These are phyloP conservation scores for Danio choprae DNA, from an alignment of 2,797 vertebrate species.

Conservation along the genomic window DNA sequence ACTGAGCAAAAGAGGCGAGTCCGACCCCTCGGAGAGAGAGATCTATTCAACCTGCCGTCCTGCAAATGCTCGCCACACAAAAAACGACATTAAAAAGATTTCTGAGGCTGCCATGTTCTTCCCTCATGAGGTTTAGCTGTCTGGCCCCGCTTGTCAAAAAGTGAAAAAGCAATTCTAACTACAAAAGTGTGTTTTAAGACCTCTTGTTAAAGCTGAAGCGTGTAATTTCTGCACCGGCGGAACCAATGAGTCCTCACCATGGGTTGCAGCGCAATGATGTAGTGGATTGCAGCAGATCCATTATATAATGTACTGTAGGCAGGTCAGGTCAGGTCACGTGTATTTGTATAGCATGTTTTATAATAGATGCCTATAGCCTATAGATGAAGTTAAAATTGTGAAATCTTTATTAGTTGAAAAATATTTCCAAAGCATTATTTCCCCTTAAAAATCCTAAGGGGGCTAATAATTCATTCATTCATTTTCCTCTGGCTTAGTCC, in stretches of 20 bases:
- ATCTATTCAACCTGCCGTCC: slow-evolving; percentile 25
- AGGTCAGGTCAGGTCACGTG: neutral
- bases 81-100: slow-evolving; percentile 31
- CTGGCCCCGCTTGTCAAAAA: slow-evolving; percentile 18
- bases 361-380: too few relatives aligned
- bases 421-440: too few relatives aligned
- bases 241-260: neutral
- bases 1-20: slow-evolving; percentile 4
- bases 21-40: slow-evolving; percentile 46
- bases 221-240: neutral
- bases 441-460: too few relatives aligned
- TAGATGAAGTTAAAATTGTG: too few relatives aligned
- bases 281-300: neutral
- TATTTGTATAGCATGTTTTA: neutral
- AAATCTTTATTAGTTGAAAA: too few relatives aligned
- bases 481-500: too few relatives aligned
- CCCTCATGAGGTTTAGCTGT: slow-evolving; percentile 17
- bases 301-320: too few relatives aligned
- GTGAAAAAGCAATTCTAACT: slow-evolving; percentile 22
- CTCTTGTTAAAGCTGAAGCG: slow-evolving; percentile 22
- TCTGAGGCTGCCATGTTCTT: slow-evolving; percentile 10
- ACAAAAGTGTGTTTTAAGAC: slow-evolving; percentile 18
- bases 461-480: too few relatives aligned
- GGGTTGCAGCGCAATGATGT: neutral
- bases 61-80: neutral